phyloP scores from a whole-genome alignment of 1,140 invertebrate species.

The Chrysopa pallens region DNA sequence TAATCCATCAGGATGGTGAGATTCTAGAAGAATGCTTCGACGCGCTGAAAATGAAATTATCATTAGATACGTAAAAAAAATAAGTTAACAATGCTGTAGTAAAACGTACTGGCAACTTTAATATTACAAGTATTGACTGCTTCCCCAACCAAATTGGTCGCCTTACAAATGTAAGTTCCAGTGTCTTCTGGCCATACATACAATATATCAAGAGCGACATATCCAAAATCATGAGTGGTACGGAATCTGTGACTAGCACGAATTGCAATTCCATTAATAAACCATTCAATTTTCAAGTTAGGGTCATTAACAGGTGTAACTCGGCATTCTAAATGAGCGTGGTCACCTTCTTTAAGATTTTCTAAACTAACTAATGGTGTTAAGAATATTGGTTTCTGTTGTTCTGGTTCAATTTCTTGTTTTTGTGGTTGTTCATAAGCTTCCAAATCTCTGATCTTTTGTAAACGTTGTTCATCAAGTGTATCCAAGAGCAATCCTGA shows the following conservation, averaged over 20 bases:
- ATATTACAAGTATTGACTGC: conserved; percentile 83
- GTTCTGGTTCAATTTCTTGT: conserved; percentile 54
- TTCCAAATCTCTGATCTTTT: conserved; percentile 80
- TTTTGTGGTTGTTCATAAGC: conserved; percentile 54
- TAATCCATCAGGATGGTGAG: conserved; percentile 81
- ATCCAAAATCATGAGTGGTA: conserved; percentile 89
- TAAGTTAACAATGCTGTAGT: background rate
- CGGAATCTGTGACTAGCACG: conserved; percentile 71
- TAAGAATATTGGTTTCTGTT: conserved; percentile 70
- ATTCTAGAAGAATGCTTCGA: conserved; percentile 70
- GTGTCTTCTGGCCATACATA: conserved; percentile 88
- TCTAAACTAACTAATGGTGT: conserved; percentile 72
- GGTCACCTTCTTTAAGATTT: conserved; percentile 75
- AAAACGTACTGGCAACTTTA: conserved; percentile 47
- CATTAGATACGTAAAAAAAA: conserved; percentile 2
- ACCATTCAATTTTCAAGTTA: conserved; percentile 92
- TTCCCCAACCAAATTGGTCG: conserved; percentile 79
- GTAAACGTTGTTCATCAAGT: conserved; percentile 68
- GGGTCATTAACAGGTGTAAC: conserved; percentile 92
- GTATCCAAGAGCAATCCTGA: conserved; percentile 71
- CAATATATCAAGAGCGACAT: conserved; percentile 84
- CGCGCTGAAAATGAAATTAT: conserved; percentile 34
- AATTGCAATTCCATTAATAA: conserved; percentile 64
- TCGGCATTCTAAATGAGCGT: conserved; percentile 86
- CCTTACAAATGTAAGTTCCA: conserved; percentile 87